A percentile compares a stretch with the other conserved stretches of the same genome.
These are phyloP conservation scores for Nixonia krombeini DNA, from an alignment of 1,140 invertebrate species.

Conservation along the genomic window DNA sequence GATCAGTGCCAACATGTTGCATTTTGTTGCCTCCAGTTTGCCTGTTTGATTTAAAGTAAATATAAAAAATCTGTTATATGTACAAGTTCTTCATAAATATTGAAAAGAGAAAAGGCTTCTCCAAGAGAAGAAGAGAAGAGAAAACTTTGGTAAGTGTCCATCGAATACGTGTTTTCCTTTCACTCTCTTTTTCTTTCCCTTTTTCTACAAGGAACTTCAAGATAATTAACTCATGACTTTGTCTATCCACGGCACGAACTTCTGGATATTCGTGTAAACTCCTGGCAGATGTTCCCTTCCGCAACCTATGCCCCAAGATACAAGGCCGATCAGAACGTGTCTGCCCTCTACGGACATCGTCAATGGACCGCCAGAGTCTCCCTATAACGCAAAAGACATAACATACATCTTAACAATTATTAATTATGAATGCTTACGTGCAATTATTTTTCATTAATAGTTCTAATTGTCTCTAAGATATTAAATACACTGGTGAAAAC, in stretches of 20 bases:
- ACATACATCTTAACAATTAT: too few relatives aligned
- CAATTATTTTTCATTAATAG: too few relatives aligned
- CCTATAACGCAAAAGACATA: constrained; percentile 65
- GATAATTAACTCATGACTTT: constrained; percentile 79
- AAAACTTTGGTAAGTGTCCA: constrained; percentile 8
- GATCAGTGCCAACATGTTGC: too few relatives aligned
- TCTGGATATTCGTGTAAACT: constrained; percentile 92
- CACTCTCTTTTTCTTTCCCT: too few relatives aligned
- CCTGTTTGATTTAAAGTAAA: too few relatives aligned
- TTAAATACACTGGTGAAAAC: too few relatives aligned
- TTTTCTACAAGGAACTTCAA: constrained; percentile 37
- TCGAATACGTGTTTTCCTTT: constrained; percentile 7
- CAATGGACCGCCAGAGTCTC: constrained; percentile 87
- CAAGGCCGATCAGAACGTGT: constrained; percentile 87
- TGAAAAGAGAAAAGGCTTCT: constrained; percentile 1
- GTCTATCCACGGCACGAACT: constrained; percentile 93
- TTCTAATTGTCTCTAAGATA: too few relatives aligned
- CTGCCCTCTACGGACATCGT: constrained; percentile 86
- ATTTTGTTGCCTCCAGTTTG: too few relatives aligned
- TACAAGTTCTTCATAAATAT: background rate
- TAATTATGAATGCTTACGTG: too few relatives aligned
- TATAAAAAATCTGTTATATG: too few relatives aligned
- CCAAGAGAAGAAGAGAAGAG: background rate
- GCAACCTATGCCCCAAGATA: constrained; percentile 93
- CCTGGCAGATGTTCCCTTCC: constrained; percentile 90